Evolutionary conservation across 2,888 invertebrate species (phyloP).

Genomic region (Saturnia japonica): DNA sequence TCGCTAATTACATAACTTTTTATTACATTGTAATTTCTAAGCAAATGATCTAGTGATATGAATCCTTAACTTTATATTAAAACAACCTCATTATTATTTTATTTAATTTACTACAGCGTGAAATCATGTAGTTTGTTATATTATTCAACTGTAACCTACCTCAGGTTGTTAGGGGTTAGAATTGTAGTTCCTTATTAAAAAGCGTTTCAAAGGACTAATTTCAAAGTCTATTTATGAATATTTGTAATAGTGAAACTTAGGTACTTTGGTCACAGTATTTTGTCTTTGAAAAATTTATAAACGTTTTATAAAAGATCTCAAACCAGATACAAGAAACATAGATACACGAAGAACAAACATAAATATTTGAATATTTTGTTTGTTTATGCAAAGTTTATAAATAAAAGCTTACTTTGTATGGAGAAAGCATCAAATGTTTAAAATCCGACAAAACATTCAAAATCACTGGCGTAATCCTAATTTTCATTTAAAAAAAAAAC

Average conservation of each 20-base stretch:
- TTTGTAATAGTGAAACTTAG: not conserved
- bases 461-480: constrained; percentile 38
- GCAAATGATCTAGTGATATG: not conserved
- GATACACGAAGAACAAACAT: not conserved
- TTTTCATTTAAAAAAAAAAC: constrained; percentile 63
- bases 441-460: not conserved
- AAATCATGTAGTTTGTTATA: not conserved
- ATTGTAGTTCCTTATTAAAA: not conserved
- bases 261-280: too few relatives aligned
- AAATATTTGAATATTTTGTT: too few relatives aligned
- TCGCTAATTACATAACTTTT: too few relatives aligned
- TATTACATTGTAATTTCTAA: not conserved
- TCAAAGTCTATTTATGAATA: not conserved
- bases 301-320: not conserved
- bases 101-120: not conserved
- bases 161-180: too few relatives aligned
- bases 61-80: not conserved
- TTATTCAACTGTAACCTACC: not conserved
- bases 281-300: not conserved
- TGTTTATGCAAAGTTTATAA: not conserved
- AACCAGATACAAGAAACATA: not conserved
- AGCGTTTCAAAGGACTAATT: not conserved
- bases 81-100: not conserved
- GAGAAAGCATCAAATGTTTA: not conserved
- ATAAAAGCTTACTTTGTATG: not conserved